A percentile compares a stretch with the other conserved stretches of the same genome.
Evolutionary conservation across 2,888 invertebrate species (phyloP).

Genomic region (Colletes collaris): DNA sequence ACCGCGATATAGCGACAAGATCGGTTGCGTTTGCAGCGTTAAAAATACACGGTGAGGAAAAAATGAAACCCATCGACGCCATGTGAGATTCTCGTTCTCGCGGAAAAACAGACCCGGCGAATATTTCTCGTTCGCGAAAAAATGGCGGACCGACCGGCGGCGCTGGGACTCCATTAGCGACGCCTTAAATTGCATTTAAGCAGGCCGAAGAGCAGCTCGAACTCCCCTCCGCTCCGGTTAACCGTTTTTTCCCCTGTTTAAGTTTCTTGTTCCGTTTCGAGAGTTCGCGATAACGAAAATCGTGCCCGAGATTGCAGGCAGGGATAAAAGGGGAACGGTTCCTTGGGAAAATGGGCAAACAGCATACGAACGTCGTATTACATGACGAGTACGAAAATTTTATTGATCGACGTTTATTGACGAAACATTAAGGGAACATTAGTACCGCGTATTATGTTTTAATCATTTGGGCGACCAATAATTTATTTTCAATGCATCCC

Average conservation of each 20-base stretch:
- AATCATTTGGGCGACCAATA: too few species aligned
- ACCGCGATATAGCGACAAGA: too few species aligned
- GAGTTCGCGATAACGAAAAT: neutral
- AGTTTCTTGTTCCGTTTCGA: neutral
- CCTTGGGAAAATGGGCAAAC: neutral
- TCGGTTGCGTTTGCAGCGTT: too few species aligned
- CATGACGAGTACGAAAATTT: too few species aligned
- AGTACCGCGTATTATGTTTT: too few species aligned
- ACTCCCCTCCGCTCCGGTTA: neutral
- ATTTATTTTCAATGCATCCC: too few species aligned
- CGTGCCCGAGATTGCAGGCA: too few species aligned
- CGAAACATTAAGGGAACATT: too few species aligned
- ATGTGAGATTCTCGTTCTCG: neutral
- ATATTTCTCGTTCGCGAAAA: too few species aligned
- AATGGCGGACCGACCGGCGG: too few species aligned
- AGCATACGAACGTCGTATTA: neutral
- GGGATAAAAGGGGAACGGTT: neutral
- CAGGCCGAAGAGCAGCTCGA: constrained; percentile 16
- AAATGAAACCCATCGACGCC: neutral
- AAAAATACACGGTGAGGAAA: too few species aligned
- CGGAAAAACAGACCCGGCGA: constrained; percentile 1
- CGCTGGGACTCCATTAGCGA: constrained; percentile 24
- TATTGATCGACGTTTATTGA: too few species aligned
- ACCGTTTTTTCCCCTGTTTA: neutral
- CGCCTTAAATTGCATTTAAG: constrained; percentile 32